Percentiles rank a stretch among this genome's conserved stretches.
Evolutionary conservation across 1,140 invertebrate species (phyloP).

Genomic region (Meloidogyne hapla): DNA sequence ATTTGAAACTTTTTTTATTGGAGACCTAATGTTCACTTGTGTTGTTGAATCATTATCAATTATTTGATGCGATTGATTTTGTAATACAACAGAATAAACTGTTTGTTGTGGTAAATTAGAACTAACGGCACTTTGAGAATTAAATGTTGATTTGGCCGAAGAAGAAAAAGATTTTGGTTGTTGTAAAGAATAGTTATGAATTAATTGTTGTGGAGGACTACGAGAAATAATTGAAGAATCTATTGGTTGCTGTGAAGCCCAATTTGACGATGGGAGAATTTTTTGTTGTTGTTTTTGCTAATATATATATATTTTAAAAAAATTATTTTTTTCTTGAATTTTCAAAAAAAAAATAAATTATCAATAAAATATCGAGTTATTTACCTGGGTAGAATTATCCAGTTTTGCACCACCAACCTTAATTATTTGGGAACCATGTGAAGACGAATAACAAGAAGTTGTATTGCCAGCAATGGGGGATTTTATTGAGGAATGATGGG

Average conservation of each 20-base stretch:
- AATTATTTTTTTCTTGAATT: no score
- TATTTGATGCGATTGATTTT: neutral
- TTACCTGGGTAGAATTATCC: neutral
- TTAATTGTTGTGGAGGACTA: neutral
- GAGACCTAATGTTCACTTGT: neutral
- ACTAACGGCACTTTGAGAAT: neutral
- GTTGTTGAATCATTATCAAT: neutral
- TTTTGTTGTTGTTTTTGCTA: neutral
- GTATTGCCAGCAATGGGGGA: neutral
- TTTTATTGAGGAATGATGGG: neutral
- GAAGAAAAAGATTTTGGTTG: neutral
- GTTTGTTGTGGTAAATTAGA: neutral
- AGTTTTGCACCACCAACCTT: neutral
- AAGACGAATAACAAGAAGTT: neutral
- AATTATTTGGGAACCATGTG: neutral
- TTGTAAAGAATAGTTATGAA: neutral
- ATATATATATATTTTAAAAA: neutral
- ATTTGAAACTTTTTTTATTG: neutral
- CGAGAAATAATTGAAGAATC: neutral
- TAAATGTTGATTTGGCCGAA: neutral
- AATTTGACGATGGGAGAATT: neutral
- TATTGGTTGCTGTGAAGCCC: neutral
- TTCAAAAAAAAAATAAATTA: no score
- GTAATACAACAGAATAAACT: neutral
- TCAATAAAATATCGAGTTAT: neutral